Evolutionary conservation across 2,888 invertebrate genomes (phyloP), one percentile per base, ranked within the genome.

Genomic region (Leptothorax acervorum): DNA sequence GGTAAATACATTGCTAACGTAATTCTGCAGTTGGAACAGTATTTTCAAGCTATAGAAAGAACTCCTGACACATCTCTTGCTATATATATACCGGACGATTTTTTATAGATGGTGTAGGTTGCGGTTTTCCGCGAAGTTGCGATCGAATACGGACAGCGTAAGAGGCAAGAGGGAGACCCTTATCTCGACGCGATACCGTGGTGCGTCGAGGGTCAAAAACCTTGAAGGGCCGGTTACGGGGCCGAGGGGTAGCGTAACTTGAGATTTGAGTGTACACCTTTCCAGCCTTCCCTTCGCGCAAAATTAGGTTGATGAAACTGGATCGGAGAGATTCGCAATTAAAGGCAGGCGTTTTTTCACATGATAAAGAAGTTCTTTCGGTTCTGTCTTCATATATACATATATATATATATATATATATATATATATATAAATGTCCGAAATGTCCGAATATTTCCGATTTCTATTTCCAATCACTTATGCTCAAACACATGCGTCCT

Each of bases 201-300:
- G 81, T 66, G 62, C 70, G 57, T 74, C 82, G 85, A 85, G 87
- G 89, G 86, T 90, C 87, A 88, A 89, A 89, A 90, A 89, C 85
- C 87, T 85, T 87, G 81, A 86, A 89, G 86, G 84, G 88, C 85
- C 86, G 85, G 86, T 86, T 83, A 88, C 83, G 86, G 84, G 86
- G 85, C 12, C 82, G 63, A 78, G 73, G 83, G 62, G 65, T 66
- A 78, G 70, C 35, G 57, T 39, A 79, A 35, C 66, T 45, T 70
- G 53, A 9, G 62, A 48, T 2, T 62, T 18, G 71, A 74, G 65
- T 12, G 53, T 42, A 31, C n/a, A 68, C 51, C 18, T 66, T 35
- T 23, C 23, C 23, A 23, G 23, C 23, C 23, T 42, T 42, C 8
- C 12, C 28, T 57, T 39, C 51, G 66, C 12, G 51, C 28, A 28